Evolutionary conservation across 2,888 invertebrate genomes (phyloP), one percentile per base, ranked within the genome.

Genomic region (Petrolisthes cinctipes): DNA sequence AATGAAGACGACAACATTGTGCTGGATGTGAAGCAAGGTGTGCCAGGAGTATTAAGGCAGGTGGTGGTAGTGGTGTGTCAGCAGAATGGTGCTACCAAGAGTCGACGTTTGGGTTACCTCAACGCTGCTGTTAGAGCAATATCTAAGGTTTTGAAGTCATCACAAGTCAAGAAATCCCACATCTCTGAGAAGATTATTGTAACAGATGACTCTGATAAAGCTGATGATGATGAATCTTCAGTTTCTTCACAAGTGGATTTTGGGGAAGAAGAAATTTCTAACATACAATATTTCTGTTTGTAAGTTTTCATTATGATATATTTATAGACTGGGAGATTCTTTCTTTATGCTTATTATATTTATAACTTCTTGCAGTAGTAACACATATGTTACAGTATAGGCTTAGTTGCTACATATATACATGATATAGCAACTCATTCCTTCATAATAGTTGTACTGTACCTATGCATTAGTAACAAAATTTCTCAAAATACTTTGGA

Each of bases 121-220:
- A 89, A 89, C 61, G 86, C 86, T 7, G 89, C 89, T n/a, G 89
- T 89, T 56, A 83, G 84, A 23, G 86, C 89, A 6, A 82, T 89
- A 68, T 53, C 61, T 2, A 84, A 84, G 84, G 66, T 89, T 20
- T 79, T 71, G 53, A 54, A 79, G 17, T 75, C 51, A 20, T 83
- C 83, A 71, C 76, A 83, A 23, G 75, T 54, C 20, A 89, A 85
- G 57, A 86, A 86, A 66, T 86, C 86, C 1, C 80, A 66, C 17
- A 56, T n/a, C 61, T 23, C 71, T 5, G 85, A 86, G 5, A 85
- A 86, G 56, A n/a, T 68, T 73, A 83, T 53, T 14, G 78, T 83
- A 51, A 51, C 20, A 4, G 78, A 61, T 75, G 82, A 82, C 6
- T 76, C 85, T 4, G 73, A 57, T 14, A 68, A 61, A 6, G 53